phyloP scores from a whole-genome alignment of 2,113 vertebrate species.

The Lucifuga dentata region DNA sequence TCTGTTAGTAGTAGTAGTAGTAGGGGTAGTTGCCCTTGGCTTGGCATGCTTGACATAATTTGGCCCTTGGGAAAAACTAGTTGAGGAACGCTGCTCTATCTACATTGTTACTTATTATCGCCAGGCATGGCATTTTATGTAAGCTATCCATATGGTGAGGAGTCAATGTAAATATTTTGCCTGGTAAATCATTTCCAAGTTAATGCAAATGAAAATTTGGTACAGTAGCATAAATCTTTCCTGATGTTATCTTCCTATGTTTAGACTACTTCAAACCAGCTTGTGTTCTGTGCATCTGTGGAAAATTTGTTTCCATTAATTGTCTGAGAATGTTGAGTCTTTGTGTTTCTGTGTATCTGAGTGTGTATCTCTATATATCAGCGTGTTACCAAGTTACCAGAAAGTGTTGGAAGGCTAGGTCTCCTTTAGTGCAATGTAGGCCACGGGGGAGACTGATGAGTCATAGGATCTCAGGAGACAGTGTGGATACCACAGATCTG shows the following conservation, averaged over 20 bases:
- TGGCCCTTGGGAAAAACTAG: too few relatives aligned
- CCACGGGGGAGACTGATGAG: conserved; percentile 70
- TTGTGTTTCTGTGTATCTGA: conserved; percentile 22
- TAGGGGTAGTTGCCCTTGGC: too few relatives aligned
- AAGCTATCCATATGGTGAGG: too few relatives aligned
- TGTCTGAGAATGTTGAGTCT: conserved; percentile 5
- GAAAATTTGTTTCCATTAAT: conserved; percentile 13
- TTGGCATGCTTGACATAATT: too few relatives aligned
- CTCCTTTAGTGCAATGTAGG: conserved; percentile 55
- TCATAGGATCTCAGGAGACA: conserved; percentile 71
- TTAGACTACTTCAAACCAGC: conserved; percentile 27
- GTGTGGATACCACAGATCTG: conserved; percentile 52
- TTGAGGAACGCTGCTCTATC: too few relatives aligned
- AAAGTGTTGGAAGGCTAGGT: conserved; percentile 34
- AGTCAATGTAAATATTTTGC: too few relatives aligned
- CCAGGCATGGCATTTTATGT: too few relatives aligned
- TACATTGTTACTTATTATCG: too few relatives aligned
- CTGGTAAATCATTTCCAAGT: too few relatives aligned
- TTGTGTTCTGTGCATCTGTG: conserved; percentile 9
- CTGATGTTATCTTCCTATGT: conserved; percentile 16
- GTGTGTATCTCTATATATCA: conserved; percentile 33
- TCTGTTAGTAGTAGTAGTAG: too few relatives aligned
- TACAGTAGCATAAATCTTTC: too few relatives aligned
- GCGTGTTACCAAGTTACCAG: conserved; percentile 51
- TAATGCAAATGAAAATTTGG: too few relatives aligned